phyloP scores from a whole-genome alignment of 2,113 vertebrate genomes.

The Neolamprologus longior region DNA sequence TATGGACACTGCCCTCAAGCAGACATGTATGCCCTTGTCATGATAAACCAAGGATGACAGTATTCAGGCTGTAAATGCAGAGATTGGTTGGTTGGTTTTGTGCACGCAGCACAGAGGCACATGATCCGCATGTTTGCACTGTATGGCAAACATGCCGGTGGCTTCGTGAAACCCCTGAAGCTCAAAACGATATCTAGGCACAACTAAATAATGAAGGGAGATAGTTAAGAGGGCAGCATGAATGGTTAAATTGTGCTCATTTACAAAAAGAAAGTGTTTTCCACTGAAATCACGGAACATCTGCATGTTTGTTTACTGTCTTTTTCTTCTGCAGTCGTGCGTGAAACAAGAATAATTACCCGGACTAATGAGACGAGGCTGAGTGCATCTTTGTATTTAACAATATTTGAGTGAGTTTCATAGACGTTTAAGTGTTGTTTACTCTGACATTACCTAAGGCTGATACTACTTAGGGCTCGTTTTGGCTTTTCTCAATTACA shows the following conservation, averaged over 20 bases:
- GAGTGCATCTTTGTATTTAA: neutral
- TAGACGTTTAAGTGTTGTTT: neutral
- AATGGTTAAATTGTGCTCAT: neutral
- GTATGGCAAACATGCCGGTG: neutral
- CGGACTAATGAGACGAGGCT: conserved; percentile 2
- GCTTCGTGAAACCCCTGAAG: neutral
- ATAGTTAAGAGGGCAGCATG: neutral
- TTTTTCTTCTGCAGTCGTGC: neutral
- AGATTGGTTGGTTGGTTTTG: neutral
- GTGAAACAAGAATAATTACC: neutral
- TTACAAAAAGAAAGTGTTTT: neutral
- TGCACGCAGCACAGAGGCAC: neutral
- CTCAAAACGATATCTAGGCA: neutral
- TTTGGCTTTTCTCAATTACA: neutral
- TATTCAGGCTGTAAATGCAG: conserved; percentile 1
- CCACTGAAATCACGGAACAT: neutral
- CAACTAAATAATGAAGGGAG: neutral
- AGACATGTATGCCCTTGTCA: neutral
- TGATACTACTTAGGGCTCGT: neutral
- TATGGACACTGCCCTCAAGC: neutral
- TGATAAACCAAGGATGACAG: conserved; percentile 1
- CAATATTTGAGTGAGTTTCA: neutral
- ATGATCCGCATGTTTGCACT: neutral
- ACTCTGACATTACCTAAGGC: neutral
- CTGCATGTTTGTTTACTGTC: neutral